Evolutionary conservation across 2,113 vertebrate species (phyloP).

Genomic region (Rhinoptilus africanus): DNA sequence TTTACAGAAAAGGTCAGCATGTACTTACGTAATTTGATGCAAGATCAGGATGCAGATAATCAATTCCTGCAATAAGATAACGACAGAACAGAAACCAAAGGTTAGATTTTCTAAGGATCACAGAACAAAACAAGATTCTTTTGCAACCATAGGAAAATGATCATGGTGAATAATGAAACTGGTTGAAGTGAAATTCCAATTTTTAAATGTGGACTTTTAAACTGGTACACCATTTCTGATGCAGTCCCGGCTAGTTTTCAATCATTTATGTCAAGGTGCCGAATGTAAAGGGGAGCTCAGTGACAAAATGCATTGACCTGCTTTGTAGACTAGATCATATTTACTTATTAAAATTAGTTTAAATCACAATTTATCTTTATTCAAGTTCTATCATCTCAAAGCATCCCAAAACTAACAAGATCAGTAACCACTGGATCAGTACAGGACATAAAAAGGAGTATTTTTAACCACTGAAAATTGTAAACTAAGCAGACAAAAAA

Average conservation of each 20-base stretch:
- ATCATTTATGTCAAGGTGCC: neutral
- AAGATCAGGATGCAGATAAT: conserved; percentile 95
- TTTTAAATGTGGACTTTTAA: neutral
- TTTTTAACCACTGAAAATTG: neutral
- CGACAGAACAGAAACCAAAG: conserved; percentile 41
- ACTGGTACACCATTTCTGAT: neutral
- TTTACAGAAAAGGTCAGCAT: neutral
- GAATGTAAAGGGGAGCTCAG: neutral
- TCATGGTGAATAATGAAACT: neutral
- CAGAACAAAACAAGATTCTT: neutral
- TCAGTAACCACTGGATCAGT: neutral
- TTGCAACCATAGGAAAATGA: neutral
- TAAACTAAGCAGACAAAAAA: neutral
- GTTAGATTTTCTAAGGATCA: conserved; percentile 21
- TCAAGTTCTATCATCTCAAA: neutral
- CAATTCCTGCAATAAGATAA: conserved; percentile 85
- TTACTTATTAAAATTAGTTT: neutral
- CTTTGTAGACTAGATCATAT: neutral
- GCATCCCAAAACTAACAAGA: neutral
- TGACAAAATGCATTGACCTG: neutral
- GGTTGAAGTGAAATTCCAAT: neutral
- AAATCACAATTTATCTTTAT: neutral
- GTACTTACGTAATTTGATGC: conserved; percentile 95
- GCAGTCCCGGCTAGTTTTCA: neutral
- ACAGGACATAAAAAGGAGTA: neutral